Evolutionary conservation across 2,113 vertebrate genomes (phyloP), one percentile per base, ranked within the genome.

Genomic region (Mandrillus leucophaeus): DNA sequence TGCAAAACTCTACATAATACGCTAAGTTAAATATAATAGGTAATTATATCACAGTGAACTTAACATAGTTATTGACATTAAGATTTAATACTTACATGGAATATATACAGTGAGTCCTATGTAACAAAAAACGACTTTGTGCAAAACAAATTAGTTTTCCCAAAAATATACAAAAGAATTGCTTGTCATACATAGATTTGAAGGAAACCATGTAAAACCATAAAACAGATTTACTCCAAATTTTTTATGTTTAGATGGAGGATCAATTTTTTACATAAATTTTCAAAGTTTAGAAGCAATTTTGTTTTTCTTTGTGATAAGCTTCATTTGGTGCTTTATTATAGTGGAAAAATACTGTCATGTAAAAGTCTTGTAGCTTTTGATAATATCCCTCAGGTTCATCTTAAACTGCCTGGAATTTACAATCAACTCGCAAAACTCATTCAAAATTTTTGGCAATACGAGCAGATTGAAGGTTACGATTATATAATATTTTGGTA

Each of bases 391-490:
- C 16, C 45, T 91, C 38, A 91, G 50, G 45, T 88, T 97, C 25
- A 81, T 25, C 25, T 88, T 88, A 78, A 92, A 75, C 20, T 55
- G 82, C 78, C 50, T 79, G 8, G 12, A 92, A 81, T 93, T 93
- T 91, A n/a, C 27, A 88, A 80, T 84, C 86, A 96, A 85, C 3
- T 90, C 81, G 2, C 18, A 96, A 10, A 2, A 83, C 17, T 20
- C 94, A 8, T n/a, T 93, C 23, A 93, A 93, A 90, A 43, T 57
- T n/a, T 91, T 95, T 91, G 89, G 17, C 38, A 75, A 57, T 81
- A 57, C 85, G 84, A 76, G 16, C 50, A 87, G 22, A 80, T 16
- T 75, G 64, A 32, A 93, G 59, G n/a, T 79, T 95, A 64, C 57
- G 18, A 61, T 70, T 93, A 52, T 82, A 85, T 87, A 83, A 82